Conservation (phyloP, 2,797 vertebrate genomes). For the Gallinago stenura region DNA sequence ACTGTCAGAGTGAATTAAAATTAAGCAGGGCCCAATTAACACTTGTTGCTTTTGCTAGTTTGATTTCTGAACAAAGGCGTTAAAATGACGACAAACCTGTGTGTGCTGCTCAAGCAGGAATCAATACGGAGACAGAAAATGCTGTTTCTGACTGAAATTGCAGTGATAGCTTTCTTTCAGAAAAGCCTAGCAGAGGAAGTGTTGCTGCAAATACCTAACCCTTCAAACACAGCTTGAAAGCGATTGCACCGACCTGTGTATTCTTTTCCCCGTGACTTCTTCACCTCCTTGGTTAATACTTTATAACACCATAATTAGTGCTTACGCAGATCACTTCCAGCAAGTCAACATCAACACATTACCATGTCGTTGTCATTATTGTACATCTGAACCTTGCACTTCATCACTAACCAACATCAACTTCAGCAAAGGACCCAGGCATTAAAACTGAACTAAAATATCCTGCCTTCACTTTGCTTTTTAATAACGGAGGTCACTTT, state of each 20-base stretch:
- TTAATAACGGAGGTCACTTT: not conserved
- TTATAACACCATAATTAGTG: not conserved
- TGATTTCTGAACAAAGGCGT: not conserved
- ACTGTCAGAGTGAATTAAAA: conserved; percentile 27
- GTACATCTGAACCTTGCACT: not conserved
- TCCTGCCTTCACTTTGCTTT: not conserved
- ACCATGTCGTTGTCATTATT: not conserved
- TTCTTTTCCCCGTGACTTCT: not conserved
- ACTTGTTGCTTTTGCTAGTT: conserved; percentile 19
- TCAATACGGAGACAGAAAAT: conserved; percentile 5
- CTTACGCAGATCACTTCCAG: not conserved
- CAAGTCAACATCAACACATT: not conserved
- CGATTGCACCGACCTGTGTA: not conserved
- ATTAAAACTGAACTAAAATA: not conserved
- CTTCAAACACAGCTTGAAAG: not conserved
- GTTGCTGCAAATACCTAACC: not conserved
- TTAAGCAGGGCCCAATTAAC: not conserved
- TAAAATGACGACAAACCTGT: not conserved
- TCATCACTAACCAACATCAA: not conserved
- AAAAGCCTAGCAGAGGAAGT: not conserved
- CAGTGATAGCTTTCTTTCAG: not conserved
- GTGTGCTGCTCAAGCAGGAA: conserved; percentile 18
- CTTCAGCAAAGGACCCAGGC: not conserved
- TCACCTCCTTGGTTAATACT: not conserved
- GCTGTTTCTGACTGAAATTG: not conserved